These are phyloP conservation scores for Enoplosus armatus DNA, from an alignment of 2,797 vertebrate genomes.

Conservation along the genomic window DNA sequence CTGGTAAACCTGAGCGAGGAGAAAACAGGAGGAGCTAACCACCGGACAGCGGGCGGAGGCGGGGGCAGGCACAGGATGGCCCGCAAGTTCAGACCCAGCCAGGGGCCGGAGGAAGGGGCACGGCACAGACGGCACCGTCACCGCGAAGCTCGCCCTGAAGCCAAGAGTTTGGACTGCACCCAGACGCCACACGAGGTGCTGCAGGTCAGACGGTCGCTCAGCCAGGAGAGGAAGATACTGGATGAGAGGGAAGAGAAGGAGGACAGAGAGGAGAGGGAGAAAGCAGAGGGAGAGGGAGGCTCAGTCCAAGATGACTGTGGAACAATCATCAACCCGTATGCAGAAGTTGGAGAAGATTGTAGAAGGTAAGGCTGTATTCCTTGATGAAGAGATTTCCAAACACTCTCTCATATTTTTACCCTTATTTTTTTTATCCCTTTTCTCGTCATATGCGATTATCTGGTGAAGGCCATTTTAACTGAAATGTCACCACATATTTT, in stretches of 20 bases:
- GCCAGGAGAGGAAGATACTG: constrained; percentile 86
- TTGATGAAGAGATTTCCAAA: background rate
- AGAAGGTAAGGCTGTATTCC: constrained; percentile 68
- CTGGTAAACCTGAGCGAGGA: constrained; percentile 79
- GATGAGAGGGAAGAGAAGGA: constrained; percentile 85
- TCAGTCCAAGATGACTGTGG: constrained; percentile 65
- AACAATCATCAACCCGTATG: constrained; percentile 74
- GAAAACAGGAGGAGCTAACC: constrained; percentile 70
- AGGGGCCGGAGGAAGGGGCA: constrained; percentile 85
- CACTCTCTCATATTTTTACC: background rate
- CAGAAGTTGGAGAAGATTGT: constrained; percentile 75
- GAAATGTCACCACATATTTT: background rate
- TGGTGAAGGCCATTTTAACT: constrained; percentile 7
- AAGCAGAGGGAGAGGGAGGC: constrained; percentile 59
- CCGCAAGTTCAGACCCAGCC: constrained; percentile 88
- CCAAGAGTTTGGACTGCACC: constrained; percentile 79
- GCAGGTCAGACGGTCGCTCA: constrained; percentile 82
- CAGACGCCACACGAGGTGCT: constrained; percentile 72
- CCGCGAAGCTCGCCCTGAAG: constrained; percentile 86
- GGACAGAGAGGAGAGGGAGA: constrained; percentile 76
- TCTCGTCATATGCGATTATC: background rate
- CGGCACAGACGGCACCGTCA: constrained; percentile 92
- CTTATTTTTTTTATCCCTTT: background rate
- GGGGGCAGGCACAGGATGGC: constrained; percentile 87
- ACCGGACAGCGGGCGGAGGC: constrained; percentile 78